Base-by-base conservation (phyloP, 2,888 invertebrate species). In the Toxonevra muliebris region DNA sequence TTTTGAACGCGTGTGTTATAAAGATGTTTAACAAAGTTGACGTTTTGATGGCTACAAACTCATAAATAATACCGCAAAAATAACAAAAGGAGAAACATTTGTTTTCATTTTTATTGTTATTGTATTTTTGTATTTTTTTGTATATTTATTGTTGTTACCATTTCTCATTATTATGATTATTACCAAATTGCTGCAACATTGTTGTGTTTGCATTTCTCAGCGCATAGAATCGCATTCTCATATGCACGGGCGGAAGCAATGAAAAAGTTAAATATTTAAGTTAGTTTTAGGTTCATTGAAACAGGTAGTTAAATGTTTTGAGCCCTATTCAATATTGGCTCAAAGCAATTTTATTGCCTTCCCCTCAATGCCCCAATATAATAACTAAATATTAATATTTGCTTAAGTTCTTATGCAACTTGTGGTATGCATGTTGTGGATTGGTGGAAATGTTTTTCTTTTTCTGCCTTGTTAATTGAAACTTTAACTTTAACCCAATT, bases 1-100 rank as follows among this genome's bases (percentile, higher is more conserved):
- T 30, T 17, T 19, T 45, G 41, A 57, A 30, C 72, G 76, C 79
- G 77, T 76, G 76, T 78, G 79, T 76, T 77, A 79, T 79, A 75
- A 77, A 79, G 77, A 76, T 77, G 73, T 77, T 76, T 76, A 63
- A 64, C 68, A 66, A 71, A 66, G 71, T 69, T 71, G 69, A 75
- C 66, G 72, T 65, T 73, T 70, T 74, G 69, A 64, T 61, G 69
- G 63, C 69, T 58, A 65, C 61, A 66, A 59, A 55, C 65, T 61
- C 68, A 48, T 70, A 70, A 70, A 70, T 66, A 68, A 70, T 66
- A 30, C 30, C 30, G 30, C 30, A 30, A 30, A 30, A 30, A 7
- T 4, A 30, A 30, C 7, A 30, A 30, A 30, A 30, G 30, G 30
- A 30, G 30, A 30, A 30, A 30, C 30, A 30, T 30, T 42, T 57